Base-by-base conservation (phyloP, 23 tunicate species). In the Pegea sp. region DNA sequence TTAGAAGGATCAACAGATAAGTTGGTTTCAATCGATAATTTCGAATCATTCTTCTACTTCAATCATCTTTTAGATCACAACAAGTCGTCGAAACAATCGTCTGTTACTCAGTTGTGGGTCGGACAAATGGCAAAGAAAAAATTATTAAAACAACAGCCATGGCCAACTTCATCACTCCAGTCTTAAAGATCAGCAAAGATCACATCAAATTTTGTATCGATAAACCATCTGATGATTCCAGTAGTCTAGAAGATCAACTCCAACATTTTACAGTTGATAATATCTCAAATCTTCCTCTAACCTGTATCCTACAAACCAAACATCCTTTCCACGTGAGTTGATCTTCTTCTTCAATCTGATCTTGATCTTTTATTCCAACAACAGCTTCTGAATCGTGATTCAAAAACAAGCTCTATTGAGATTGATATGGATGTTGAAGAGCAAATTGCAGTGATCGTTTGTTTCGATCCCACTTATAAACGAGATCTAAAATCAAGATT, bases 71-170 rank as follows among this genome's bases (percentile, higher is more conserved):
- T 73, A 84, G 95, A 20, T 76, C 98, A 0, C 54, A 60, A 16
- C 70, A 69, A 71, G 98, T 89, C 0, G 18, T 48, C 28, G 98
- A 89, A 65, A 71, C 70, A 4, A 48, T 89, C 8, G 22, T 62
- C 6, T 89, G 98, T 48, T 84, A 77, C 63, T 76, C 98, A 8
- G 77, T 89, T 60, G 71, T 89, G 29, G 98, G 98, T 4, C 77
- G 70, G 62, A 84, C 90, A 29, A 66, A 72, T 49, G 90, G 90
- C 4, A 89, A 89, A 34, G 98, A 89, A 61, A 54, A 61, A 30
- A 71, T 89, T 24, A 66, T 89, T 30, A 49, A 63, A 25, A 22
- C 89, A 1, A 23, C 42, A 2, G 28, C 77, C 3, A 63, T 62
- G 3, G 78, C 80, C 49, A 71, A 77, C 52, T 89, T 89, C 49